phyloP scores from a whole-genome alignment of 2,113 vertebrate genomes.

The Genyomyrus donnyi region DNA sequence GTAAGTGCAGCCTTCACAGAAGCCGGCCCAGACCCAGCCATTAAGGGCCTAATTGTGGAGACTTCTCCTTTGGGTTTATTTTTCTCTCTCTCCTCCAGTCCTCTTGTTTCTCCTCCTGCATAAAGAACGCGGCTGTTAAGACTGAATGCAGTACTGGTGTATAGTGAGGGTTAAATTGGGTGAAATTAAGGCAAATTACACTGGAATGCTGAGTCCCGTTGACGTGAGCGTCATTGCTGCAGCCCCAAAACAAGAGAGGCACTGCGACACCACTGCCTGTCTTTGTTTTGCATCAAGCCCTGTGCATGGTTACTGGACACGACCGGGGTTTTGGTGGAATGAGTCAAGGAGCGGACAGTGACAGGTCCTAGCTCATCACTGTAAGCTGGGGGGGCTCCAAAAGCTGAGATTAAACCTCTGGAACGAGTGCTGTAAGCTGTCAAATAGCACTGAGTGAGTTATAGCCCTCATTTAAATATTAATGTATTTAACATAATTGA shows the following conservation, averaged over 20 bases:
- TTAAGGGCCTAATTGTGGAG: slow-evolving; percentile 92
- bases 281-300: not conserved
- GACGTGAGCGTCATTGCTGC: slow-evolving; percentile 72
- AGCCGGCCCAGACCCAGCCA: slow-evolving; percentile 78
- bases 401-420: not conserved
- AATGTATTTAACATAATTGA: not conserved
- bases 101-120: slow-evolving; percentile 68
- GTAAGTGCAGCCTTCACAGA: slow-evolving; percentile 78
- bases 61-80: slow-evolving; percentile 65
- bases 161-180: slow-evolving; percentile 95
- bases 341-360: not conserved
- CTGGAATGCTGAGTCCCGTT: slow-evolving; percentile 78
- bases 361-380: not conserved
- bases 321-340: not conserved
- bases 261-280: no score
- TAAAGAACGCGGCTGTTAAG: slow-evolving; percentile 79
- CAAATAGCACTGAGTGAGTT: not conserved
- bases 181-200: slow-evolving; percentile 97
- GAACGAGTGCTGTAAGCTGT: not conserved
- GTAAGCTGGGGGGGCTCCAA: not conserved
- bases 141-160: slow-evolving; percentile 81
- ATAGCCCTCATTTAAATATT: not conserved
- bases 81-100: not conserved
- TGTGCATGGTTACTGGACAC: not conserved
- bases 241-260: slow-evolving; percentile 39